These are phyloP conservation scores for Panopea generosa DNA, from an alignment of 2,888 invertebrate genomes.

Conservation along the genomic window DNA sequence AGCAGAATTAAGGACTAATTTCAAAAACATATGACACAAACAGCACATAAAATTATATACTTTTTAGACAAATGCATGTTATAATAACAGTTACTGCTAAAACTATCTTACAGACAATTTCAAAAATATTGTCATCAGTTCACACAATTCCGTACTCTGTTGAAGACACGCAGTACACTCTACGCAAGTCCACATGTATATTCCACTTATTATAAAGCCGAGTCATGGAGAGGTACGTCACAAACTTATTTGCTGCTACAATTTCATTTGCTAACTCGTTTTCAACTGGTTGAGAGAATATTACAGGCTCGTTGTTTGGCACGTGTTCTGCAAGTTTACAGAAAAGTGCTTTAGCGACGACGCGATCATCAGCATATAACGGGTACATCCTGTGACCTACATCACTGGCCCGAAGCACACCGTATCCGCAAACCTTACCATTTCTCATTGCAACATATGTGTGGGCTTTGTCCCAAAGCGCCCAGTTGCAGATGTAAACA, in stretches of 20 bases:
- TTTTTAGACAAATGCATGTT: too few relatives aligned
- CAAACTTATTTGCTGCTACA: constrained; percentile 64
- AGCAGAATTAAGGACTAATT: too few relatives aligned
- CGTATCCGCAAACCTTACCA: constrained; percentile 69
- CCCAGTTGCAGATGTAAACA: constrained; percentile 68
- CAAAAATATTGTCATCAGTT: neutral
- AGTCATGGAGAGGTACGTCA: constrained; percentile 70
- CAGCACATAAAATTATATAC: too few relatives aligned
- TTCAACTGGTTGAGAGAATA: constrained; percentile 68
- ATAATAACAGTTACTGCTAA: too few relatives aligned
- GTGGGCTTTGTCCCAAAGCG: constrained; percentile 52
- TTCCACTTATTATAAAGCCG: constrained; percentile 71
- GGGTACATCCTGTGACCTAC: constrained; percentile 70
- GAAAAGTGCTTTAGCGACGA: constrained; percentile 66
- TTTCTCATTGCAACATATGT: constrained; percentile 62
- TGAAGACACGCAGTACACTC: constrained; percentile 68
- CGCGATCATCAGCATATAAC: constrained; percentile 65
- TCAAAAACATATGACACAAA: too few relatives aligned
- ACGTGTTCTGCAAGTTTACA: constrained; percentile 62
- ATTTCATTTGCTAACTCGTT: constrained; percentile 65
- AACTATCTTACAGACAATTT: too few relatives aligned
- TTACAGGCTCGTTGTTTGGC: constrained; percentile 65
- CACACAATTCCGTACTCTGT: constrained; percentile 70
- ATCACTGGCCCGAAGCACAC: constrained; percentile 63
- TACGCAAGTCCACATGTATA: constrained; percentile 61